phyloP scores from a whole-genome alignment of 2,797 vertebrate species.

The Cygnus olor region DNA sequence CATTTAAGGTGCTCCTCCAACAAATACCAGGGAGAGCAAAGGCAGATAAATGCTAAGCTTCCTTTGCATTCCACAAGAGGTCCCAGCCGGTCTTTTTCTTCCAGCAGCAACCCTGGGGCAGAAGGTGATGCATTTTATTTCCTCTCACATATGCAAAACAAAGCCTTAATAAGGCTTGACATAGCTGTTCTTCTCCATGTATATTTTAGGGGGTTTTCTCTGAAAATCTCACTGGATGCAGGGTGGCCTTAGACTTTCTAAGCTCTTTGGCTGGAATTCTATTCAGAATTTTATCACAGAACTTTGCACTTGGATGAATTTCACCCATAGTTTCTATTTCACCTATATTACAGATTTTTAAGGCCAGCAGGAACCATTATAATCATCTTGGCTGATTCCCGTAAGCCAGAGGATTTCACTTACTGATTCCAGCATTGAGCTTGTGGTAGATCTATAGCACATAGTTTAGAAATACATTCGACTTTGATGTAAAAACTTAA shows the following conservation, averaged over 20 bases:
- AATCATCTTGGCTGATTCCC: background rate
- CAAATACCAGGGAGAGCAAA: background rate
- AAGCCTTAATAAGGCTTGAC: constrained; percentile 5
- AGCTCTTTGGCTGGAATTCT: constrained; percentile 6
- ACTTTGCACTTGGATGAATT: background rate
- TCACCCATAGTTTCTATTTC: background rate
- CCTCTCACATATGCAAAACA: constrained; percentile 9
- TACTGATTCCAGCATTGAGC: background rate
- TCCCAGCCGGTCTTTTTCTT: constrained; percentile 67
- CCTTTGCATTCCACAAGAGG: constrained; percentile 67
- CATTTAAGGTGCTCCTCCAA: background rate
- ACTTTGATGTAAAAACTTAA: background rate
- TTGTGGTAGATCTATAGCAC: background rate
- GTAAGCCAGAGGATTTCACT: background rate
- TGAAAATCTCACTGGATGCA: background rate
- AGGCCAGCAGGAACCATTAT: background rate
- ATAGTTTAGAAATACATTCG: background rate
- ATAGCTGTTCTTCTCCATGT: background rate
- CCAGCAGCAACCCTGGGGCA: constrained; percentile 40
- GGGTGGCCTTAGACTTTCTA: background rate
- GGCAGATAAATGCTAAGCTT: constrained; percentile 55
- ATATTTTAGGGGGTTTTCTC: background rate
- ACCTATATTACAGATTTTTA: background rate
- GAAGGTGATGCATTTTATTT: constrained; percentile 47
- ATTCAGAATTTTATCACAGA: background rate